Percentiles rank a stretch among this genome's conserved stretches.
Evolutionary conservation across 2,797 vertebrate genomes (phyloP).

Genomic region (Cryptoblepharus egeriae): DNA sequence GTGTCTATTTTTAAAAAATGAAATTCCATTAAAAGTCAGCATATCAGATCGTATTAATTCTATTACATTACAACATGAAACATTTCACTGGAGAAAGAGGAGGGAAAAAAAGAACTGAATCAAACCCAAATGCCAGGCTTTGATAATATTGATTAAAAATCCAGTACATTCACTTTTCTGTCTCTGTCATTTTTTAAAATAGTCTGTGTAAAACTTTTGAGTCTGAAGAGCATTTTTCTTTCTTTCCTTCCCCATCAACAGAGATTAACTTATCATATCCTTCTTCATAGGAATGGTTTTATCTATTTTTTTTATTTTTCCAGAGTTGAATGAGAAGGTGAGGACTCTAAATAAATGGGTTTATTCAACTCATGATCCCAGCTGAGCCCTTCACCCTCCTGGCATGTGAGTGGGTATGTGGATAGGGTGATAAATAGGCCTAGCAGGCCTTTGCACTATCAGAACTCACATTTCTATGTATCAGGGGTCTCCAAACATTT

Average conservation of each 20-base stretch:
- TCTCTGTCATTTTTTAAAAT: slow-evolving; percentile 65
- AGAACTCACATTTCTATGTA: too few species aligned
- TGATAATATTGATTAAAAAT: slow-evolving; percentile 70
- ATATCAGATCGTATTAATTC: slow-evolving; percentile 81
- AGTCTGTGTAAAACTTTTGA: slow-evolving; percentile 59
- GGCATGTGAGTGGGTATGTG: slow-evolving; percentile 9
- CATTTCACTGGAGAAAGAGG: slow-evolving; percentile 65
- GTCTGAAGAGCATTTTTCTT: slow-evolving; percentile 52
- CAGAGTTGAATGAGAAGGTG: slow-evolving; percentile 54
- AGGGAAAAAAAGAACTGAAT: slow-evolving; percentile 68
- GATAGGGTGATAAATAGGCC: slow-evolving; percentile 61
- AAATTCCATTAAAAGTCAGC: slow-evolving; percentile 80
- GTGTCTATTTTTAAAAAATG: slow-evolving; percentile 78
- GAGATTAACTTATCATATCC: slow-evolving; percentile 52
- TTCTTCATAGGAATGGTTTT: slow-evolving; percentile 51
- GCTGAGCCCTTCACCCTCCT: slow-evolving; percentile 33
- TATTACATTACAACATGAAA: slow-evolving; percentile 75
- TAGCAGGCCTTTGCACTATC: too few species aligned
- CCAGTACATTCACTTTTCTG: slow-evolving; percentile 64
- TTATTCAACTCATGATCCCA: slow-evolving; percentile 35
- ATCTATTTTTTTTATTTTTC: slow-evolving; percentile 38
- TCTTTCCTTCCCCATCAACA: slow-evolving; percentile 42
- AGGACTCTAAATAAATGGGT: slow-evolving; percentile 33
- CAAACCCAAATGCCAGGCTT: slow-evolving; percentile 71
- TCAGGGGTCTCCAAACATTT: too few species aligned